phyloP scores from a whole-genome alignment of 2,113 vertebrate species.

The Poicephalus gulielmi region DNA sequence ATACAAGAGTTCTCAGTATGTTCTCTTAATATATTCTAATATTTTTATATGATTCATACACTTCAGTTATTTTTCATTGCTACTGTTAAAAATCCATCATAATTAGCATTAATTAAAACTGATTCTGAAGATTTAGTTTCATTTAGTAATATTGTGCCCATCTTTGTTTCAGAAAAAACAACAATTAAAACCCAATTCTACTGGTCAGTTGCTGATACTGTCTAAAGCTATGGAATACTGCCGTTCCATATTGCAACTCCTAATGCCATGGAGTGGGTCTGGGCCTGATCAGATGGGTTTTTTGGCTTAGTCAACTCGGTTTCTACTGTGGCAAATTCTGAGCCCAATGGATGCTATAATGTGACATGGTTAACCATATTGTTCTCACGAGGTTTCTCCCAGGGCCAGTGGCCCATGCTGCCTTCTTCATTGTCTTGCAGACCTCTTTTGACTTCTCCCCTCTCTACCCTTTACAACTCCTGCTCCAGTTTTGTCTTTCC shows the following conservation, averaged over 20 bases:
- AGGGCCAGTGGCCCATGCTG: background rate
- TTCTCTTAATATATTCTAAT: too few relatives aligned
- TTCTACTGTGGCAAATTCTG: too few relatives aligned
- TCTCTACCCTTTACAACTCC: background rate
- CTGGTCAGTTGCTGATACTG: background rate
- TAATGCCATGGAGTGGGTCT: background rate
- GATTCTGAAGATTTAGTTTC: too few relatives aligned
- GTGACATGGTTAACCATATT: background rate
- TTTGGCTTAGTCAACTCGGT: background rate
- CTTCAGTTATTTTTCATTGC: too few relatives aligned
- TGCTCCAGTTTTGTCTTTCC: background rate
- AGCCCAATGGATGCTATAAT: background rate
- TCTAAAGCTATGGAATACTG: background rate
- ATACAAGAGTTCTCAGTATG: too few relatives aligned
- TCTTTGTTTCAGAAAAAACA: background rate
- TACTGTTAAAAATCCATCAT: too few relatives aligned
- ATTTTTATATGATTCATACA: too few relatives aligned
- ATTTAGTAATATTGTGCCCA: too few relatives aligned
- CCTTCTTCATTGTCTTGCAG: background rate
- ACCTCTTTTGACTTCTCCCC: background rate
- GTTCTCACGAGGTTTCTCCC: background rate
- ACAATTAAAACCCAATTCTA: background rate
- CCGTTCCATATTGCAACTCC: background rate
- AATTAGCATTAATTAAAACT: too few relatives aligned
- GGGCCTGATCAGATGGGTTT: background rate